Conservation (phyloP, 2,888 invertebrate species). For the Cryptus viduatorius region DNA sequence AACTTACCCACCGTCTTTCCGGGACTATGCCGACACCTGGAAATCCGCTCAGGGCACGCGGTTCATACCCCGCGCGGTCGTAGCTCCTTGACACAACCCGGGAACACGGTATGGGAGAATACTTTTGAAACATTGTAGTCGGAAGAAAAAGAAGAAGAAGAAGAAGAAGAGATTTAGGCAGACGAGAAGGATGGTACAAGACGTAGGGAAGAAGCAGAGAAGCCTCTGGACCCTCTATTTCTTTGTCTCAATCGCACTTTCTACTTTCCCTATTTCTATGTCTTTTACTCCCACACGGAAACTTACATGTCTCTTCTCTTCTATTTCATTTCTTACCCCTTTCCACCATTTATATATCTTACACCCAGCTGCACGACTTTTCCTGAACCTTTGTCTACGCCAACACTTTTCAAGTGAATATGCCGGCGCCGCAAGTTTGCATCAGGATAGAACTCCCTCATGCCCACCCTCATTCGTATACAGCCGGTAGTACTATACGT, state of each 20-base stretch:
- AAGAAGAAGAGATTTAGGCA: conserved; percentile 21
- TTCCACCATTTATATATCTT: conserved; percentile 33
- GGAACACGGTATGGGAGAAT: conserved; percentile 63
- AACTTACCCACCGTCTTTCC: conserved; percentile 36
- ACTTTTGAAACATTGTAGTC: conserved; percentile 69
- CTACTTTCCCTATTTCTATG: conserved; percentile 39
- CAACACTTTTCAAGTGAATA: conserved; percentile 71
- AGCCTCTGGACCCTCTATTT: conserved; percentile 14
- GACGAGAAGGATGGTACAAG: conserved; percentile 35
- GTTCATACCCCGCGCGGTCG: conserved; percentile 40
- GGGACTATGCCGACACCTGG: conserved; percentile 63
- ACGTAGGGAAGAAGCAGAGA: conserved; percentile 26
- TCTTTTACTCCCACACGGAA: conserved; percentile 9
- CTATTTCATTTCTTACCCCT: conserved; percentile 50
- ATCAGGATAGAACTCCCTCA: conserved; percentile 53
- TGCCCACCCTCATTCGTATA: conserved; percentile 31
- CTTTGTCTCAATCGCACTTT: conserved; percentile 46
- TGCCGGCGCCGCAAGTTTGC: conserved; percentile 61
- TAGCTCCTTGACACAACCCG: conserved; percentile 39
- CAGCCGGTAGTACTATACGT: conserved; percentile 30
- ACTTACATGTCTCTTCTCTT: conserved; percentile 26
- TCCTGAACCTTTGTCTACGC: conserved; percentile 65
- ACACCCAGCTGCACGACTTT: conserved; percentile 30
- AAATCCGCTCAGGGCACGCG: conserved; percentile 58
- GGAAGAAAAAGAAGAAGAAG: conserved; percentile 46